A percentile compares a stretch with the other conserved stretches of the same genome.
phyloP scores from a whole-genome alignment of 2,888 invertebrate species.

The Trachelus tabidus region DNA sequence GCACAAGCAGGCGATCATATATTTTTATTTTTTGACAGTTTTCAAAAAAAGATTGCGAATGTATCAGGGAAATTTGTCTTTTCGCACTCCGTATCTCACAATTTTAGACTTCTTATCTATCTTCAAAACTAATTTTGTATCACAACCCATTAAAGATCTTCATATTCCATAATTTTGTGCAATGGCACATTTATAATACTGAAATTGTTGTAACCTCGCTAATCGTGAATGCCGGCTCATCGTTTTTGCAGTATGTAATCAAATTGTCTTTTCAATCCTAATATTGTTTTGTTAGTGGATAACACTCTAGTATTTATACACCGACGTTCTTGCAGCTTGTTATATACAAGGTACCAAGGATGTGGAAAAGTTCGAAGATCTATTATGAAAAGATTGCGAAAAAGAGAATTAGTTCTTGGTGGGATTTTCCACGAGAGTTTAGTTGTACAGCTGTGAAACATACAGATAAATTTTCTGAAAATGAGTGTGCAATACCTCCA shows the following conservation, averaged over 20 bases:
- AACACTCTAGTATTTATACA: neutral
- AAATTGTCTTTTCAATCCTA: neutral
- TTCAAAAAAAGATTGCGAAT: neutral
- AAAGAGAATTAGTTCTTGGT: neutral
- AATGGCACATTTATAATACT: neutral
- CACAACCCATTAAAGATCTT: neutral
- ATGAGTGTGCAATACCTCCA: slow-evolving; percentile 58
- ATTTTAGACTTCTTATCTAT: neutral
- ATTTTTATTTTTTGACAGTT: neutral
- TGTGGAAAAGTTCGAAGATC: neutral
- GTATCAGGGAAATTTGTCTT: neutral
- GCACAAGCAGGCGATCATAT: neutral
- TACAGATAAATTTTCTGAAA: neutral
- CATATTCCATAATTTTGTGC: neutral
- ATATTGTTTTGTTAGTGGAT: neutral
- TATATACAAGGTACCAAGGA: neutral
- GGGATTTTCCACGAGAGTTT: neutral
- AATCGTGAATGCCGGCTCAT: neutral
- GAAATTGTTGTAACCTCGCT: neutral
- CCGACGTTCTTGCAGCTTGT: neutral
- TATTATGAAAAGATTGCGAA: neutral
- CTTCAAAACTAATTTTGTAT: neutral
- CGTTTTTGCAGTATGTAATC: neutral
- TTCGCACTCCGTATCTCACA: neutral
- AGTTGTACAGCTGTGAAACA: slow-evolving; percentile 1